phyloP scores from a whole-genome alignment of 2,113 vertebrate genomes.

The Alosa alosa region DNA sequence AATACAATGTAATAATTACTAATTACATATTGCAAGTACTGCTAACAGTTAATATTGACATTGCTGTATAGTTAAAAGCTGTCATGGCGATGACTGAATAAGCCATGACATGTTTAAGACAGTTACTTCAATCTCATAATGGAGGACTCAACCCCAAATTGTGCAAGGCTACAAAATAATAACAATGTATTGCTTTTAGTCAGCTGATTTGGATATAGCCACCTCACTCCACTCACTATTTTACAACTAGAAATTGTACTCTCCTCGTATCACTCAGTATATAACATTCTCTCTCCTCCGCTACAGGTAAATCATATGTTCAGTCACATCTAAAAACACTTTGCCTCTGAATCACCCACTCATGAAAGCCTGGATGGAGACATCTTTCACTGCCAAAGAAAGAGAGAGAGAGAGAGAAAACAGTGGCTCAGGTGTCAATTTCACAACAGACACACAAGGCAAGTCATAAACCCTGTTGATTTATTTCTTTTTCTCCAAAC shows the following conservation, averaged over 20 bases:
- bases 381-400: background rate
- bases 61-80: background rate
- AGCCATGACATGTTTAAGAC: background rate
- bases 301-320: conserved; percentile 1
- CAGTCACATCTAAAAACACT: background rate
- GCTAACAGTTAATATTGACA: no score
- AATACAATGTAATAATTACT: background rate
- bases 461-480: conserved; percentile 24
- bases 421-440: background rate
- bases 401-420: background rate
- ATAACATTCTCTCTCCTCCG: background rate
- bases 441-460: background rate
- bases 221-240: background rate
- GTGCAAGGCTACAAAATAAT: background rate
- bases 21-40: background rate
- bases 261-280: background rate
- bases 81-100: background rate
- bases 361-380: background rate
- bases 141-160: no score
- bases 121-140: background rate
- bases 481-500: background rate
- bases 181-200: no score
- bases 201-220: background rate
- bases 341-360: background rate
- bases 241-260: background rate